phyloP scores from a whole-genome alignment of 2,888 invertebrate genomes.

The Euclidia mi region DNA sequence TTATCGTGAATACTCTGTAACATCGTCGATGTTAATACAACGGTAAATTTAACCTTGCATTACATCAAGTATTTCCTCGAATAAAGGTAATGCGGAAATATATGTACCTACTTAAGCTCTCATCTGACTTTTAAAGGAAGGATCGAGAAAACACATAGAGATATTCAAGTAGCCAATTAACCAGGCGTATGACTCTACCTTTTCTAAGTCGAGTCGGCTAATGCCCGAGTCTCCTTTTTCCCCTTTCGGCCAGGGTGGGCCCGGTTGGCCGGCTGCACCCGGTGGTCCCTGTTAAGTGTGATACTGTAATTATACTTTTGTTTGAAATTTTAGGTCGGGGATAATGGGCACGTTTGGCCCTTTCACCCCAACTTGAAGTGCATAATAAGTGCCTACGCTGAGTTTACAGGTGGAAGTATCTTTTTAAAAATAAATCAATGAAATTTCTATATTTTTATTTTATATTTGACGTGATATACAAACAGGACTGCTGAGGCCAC shows the following conservation, averaged over 20 bases:
- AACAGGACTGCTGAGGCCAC: too few relatives aligned
- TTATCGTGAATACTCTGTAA: too few relatives aligned
- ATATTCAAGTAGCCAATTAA: constrained; percentile 61
- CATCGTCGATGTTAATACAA: too few relatives aligned
- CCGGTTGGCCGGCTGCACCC: constrained; percentile 92
- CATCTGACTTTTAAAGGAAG: constrained; percentile 15
- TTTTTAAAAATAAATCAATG: too few relatives aligned
- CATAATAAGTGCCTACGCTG: not conserved
- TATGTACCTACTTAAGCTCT: not conserved
- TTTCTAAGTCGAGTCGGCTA: constrained; percentile 75
- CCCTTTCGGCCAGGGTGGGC: constrained; percentile 91
- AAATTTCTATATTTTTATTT: too few relatives aligned
- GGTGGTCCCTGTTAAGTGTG: constrained; percentile 91
- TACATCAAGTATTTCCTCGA: not conserved
- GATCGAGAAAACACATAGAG: constrained; percentile 25
- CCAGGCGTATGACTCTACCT: constrained; percentile 70
- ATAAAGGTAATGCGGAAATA: constrained; percentile 1
- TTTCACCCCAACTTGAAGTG: not conserved
- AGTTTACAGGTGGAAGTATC: too few relatives aligned
- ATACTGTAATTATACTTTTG: constrained; percentile 43
- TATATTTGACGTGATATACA: too few relatives aligned
- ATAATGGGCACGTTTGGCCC: not conserved
- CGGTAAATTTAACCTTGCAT: too few relatives aligned
- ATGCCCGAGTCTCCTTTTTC: constrained; percentile 92
- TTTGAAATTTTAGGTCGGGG: constrained; percentile 8